These are phyloP conservation scores for Rhyacichthys aspro DNA, from an alignment of 2,797 vertebrate genomes.

Conservation along the genomic window DNA sequence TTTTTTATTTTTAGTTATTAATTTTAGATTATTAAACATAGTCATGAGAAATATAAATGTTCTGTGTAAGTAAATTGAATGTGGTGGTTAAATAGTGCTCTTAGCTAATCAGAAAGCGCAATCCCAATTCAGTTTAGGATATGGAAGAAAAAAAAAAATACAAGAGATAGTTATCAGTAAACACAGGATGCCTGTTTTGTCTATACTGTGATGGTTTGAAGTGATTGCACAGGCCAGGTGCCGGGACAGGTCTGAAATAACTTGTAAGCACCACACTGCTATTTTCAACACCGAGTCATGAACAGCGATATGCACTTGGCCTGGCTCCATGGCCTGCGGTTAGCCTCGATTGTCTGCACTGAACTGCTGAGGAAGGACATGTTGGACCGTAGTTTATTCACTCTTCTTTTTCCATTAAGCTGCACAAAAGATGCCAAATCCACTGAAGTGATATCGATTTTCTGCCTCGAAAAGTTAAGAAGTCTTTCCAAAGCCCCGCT, in stretches of 20 bases:
- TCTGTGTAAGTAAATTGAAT: too few species aligned
- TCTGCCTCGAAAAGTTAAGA: constrained; percentile 21
- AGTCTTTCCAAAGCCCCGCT: constrained; percentile 21
- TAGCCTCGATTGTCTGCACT: constrained; percentile 32
- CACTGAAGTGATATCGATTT: constrained; percentile 51
- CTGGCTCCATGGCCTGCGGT: constrained; percentile 17
- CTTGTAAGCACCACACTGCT: constrained; percentile 41
- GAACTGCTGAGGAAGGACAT: constrained; percentile 1
- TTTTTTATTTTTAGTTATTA: too few species aligned
- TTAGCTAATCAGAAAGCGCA: too few species aligned
- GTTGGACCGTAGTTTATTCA: constrained; percentile 8
- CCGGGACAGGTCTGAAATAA: constrained; percentile 50
- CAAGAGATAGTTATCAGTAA: too few species aligned
- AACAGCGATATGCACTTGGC: constrained; percentile 35
- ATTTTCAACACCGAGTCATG: constrained; percentile 56
- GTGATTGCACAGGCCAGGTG: constrained; percentile 50
- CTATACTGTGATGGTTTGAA: constrained; percentile 7
- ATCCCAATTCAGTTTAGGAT: background rate
- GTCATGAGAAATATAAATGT: too few species aligned
- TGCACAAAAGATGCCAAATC: constrained; percentile 18
- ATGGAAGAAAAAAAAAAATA: background rate
- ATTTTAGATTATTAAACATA: too few species aligned
- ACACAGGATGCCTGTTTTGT: background rate
- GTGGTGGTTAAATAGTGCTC: too few species aligned
- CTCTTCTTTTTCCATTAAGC: constrained; percentile 10